Evolutionary conservation across 2,888 invertebrate genomes (phyloP), one percentile per base, ranked within the genome.

Genomic region (Heliconius ethilla): DNA sequence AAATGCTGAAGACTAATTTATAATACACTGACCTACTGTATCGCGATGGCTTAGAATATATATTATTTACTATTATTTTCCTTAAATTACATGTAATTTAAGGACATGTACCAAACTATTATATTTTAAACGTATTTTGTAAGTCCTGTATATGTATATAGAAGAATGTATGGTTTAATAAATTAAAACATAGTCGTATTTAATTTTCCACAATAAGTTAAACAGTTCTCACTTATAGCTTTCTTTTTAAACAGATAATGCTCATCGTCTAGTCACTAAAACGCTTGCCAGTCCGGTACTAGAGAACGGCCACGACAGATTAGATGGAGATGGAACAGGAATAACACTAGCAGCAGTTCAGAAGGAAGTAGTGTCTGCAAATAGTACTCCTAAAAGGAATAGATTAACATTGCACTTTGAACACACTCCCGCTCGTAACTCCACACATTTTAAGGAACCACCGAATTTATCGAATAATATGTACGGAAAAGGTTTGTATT

Each of bases 401-500:
- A 94, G 97, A 77, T 95, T 97, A 75, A 97, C 97, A 0, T 86
- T 97, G 80, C 96, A 97, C 86, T 95, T 97, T 75, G 97, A 97
- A 75, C 96, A 96, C 84, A 96, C 96, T 37, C 96, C 96, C 0
- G 88, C 95, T 5, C 94, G 96, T 84, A 96, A 96, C 79, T 97
- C 97, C 0, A 94, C 96, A 82, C 96, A 97, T 89, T 95, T 97
- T 77, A 96, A 97, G 85, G 98, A 98, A 87, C 97, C 97, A 0
- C 95, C 95, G 0, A 87, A 85, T 75, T 84, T 92, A 29, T 81
- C 80, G 22, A 91, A 82, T 70, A 86, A 82, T 65, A 85, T 92
- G 89, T 91, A 91, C 83, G 90, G 90, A 10, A 93, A 94, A 91
- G 94, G 94, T 93, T 59, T 70, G 89, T 85, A 29, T n/a, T 7